Evolutionary conservation across 2,797 vertebrate species (phyloP).

Genomic region (Scyliorhinus canicula): DNA sequence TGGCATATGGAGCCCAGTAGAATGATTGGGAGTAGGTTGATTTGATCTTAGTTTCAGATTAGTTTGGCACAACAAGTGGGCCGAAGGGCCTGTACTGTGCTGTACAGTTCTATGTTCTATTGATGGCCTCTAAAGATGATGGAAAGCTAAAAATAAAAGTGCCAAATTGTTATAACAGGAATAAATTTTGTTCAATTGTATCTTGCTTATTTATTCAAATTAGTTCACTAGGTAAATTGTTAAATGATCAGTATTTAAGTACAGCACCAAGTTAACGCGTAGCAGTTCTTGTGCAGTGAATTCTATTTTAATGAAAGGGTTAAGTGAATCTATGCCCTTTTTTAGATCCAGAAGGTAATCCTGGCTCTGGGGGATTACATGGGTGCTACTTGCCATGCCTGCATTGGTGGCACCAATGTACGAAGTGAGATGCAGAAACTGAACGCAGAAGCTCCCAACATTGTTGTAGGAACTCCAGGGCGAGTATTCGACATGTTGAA

Average conservation of each 20-base stretch:
- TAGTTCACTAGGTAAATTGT: background rate
- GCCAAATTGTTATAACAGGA: background rate
- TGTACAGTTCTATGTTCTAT: no score
- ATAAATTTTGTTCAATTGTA: background rate
- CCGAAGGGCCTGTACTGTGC: no score
- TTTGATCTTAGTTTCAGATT: no score
- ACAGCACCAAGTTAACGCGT: background rate
- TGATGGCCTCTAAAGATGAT: background rate
- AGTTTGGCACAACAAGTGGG: no score
- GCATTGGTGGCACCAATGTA: constrained; percentile 36
- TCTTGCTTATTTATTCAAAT: background rate
- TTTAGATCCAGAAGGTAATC: constrained; percentile 96
- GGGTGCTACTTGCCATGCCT: constrained; percentile 82
- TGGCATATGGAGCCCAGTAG: no score
- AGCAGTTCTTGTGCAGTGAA: background rate
- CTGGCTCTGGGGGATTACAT: constrained; percentile 95
- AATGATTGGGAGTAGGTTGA: no score
- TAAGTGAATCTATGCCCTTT: constrained; percentile 42
- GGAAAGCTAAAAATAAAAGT: background rate
- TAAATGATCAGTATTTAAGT: background rate
- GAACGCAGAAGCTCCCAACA: constrained; percentile 83
- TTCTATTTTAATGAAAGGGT: background rate
- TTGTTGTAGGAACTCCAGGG: constrained; percentile 93
- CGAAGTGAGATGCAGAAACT: constrained; percentile 37
- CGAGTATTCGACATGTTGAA: constrained; percentile 95